These are phyloP conservation scores for Mus caroli DNA, from an alignment of 2,797 vertebrate species.

Conservation along the genomic window DNA sequence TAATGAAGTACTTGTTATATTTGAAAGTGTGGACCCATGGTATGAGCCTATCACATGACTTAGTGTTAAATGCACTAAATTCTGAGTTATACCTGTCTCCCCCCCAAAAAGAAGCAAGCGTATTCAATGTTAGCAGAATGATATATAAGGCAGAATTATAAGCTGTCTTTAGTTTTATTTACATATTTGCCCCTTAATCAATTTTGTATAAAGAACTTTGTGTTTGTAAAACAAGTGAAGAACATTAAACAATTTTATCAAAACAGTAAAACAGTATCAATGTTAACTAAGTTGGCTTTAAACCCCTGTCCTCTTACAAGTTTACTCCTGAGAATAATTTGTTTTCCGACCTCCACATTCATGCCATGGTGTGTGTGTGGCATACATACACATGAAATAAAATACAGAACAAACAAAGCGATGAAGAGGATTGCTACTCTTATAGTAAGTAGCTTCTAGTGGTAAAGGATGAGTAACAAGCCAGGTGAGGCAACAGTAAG, in stretches of 20 bases:
- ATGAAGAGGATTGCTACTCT: not conserved
- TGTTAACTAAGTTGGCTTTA: not conserved
- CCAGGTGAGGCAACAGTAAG: not conserved
- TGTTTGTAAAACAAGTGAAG: not conserved
- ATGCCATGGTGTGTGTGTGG: not conserved
- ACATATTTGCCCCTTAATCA: slow-evolving; percentile 24
- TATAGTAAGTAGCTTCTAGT: not conserved
- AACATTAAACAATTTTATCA: not conserved
- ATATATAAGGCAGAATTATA: not conserved
- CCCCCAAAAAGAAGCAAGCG: not conserved
- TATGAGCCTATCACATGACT: not conserved
- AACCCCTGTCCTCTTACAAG: not conserved
- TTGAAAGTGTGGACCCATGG: not conserved
- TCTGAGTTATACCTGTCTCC: not conserved
- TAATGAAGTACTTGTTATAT: not conserved
- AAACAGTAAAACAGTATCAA: not conserved
- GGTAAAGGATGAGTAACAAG: not conserved
- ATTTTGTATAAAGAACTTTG: not conserved
- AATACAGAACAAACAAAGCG: not conserved
- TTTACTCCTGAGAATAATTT: not conserved
- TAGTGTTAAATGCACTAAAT: not conserved
- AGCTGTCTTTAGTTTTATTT: slow-evolving; percentile 34
- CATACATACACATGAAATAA: not conserved
- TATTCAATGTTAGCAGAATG: not conserved
- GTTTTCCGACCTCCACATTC: not conserved